Conservation (phyloP, 2,797 vertebrate genomes). For the Halcyon chelicuti region DNA sequence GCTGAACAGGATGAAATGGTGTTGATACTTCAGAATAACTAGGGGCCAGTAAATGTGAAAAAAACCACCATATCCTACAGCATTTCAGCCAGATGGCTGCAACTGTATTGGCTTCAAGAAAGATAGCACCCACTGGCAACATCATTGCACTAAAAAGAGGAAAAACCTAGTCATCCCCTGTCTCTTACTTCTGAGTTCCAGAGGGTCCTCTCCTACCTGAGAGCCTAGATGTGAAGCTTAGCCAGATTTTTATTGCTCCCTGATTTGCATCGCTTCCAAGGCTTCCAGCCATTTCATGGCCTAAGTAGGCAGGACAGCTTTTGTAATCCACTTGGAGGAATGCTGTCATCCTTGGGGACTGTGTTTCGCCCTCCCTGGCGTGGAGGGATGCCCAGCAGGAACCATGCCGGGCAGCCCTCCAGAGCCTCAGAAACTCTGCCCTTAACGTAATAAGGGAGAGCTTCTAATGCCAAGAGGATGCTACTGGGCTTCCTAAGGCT, state of each 20-base stretch:
- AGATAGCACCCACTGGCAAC: not conserved
- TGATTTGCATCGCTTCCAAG: not conserved
- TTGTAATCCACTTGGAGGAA: not conserved
- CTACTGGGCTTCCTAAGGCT: constrained; percentile 26
- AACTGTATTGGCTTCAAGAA: not conserved
- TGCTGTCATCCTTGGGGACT: not conserved
- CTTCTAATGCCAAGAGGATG: not conserved
- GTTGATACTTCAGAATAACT: not conserved
- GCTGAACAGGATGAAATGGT: not conserved
- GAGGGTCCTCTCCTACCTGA: not conserved
- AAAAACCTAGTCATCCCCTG: not conserved
- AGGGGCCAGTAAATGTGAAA: not conserved
- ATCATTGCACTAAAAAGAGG: not conserved
- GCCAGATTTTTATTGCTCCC: not conserved
- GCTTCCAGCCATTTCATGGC: not conserved
- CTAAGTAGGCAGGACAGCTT: not conserved
- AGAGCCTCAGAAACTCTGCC: not conserved
- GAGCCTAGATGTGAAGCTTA: not conserved
- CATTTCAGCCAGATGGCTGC: not conserved
- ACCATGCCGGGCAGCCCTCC: not conserved
- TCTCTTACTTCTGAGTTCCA: not conserved
- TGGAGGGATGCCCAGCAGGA: not conserved
- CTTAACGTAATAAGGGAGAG: not conserved
- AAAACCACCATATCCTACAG: not conserved
- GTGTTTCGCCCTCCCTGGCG: not conserved